Evolutionary conservation across 2,113 vertebrate genomes (phyloP), one percentile per base, ranked within the genome.

Genomic region (Mixornis gularis): DNA sequence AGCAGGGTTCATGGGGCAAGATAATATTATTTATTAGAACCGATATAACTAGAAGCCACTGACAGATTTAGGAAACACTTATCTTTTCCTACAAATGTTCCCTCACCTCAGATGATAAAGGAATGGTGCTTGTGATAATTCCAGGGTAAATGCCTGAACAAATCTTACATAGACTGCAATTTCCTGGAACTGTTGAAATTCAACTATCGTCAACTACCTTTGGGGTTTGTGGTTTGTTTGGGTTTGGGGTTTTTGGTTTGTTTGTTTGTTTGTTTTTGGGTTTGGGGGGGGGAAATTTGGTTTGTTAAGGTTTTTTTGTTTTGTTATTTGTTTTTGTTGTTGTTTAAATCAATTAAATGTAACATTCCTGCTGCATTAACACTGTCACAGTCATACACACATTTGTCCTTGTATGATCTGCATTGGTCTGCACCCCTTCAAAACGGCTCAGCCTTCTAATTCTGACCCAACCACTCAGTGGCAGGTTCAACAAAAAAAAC

Each of bases 241-340:
- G 10, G 8, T 46, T 46, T 34, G 22, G 55, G 14, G 48, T 24
- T 22, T 46, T 46, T 46, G 4, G 17, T 5, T 24, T 40, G 18
- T 52, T 20, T 25, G 7, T 70, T 64, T 7, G 6, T 76, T 63
- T 43, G 7, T 7, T 65, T 68, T 65, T 15, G 10, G 43, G 8
- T 4, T 43, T 17, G 10, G 43, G 10, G 3, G 36, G 19, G 16
- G 36, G 5, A 3, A 0, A 10, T 29, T 30, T 41, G 10, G 32
- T 3, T 64, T 20, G 25, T 6, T 60, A 27, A 13, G 12, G 12
- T 68, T 49, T 34, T 19, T 9, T 48, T 22, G 10, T 9, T 51
- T 52, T 58, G 29, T 15, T 48, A 29, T 41, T 51, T 13, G 32
- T 3, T 53, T 30, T 51, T 58, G 32, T 9, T 65, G 13, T 12